phyloP scores from a whole-genome alignment of 2,113 vertebrate species.

The Gopherus flavomarginatus region DNA sequence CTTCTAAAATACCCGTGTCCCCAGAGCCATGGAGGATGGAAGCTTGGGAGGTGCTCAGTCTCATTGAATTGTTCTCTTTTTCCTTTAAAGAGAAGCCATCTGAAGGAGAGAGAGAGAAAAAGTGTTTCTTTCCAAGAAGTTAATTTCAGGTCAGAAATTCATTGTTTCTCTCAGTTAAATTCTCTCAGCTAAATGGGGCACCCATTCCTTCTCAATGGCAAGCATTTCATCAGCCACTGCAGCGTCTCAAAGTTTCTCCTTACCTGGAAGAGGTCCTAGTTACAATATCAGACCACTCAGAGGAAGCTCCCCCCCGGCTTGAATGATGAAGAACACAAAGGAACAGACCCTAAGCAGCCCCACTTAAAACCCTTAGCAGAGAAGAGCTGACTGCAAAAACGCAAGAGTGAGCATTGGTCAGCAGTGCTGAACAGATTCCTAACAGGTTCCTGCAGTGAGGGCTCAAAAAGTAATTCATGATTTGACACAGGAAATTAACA shows the following conservation, averaged over 20 bases:
- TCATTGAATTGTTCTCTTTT: no score
- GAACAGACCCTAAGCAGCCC: rapidly evolving
- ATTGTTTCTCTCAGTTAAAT: not conserved
- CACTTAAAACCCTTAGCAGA: not conserved
- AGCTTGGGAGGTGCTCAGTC: no score
- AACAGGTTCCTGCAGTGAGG: not conserved
- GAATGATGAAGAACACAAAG: not conserved
- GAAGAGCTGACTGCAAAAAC: not conserved
- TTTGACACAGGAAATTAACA: not conserved
- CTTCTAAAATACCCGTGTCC: no score
- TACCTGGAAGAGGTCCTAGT: no score
- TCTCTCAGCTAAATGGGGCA: no score
- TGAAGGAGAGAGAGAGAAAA: no score
- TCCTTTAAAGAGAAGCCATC: no score
- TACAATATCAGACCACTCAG: no score
- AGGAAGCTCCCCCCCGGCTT: not conserved
- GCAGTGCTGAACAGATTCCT: not conserved
- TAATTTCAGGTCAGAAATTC: not conserved
- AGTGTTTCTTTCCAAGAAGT: not conserved
- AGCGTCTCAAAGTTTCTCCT: no score
- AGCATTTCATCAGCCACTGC: no score
- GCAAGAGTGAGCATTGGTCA: not conserved
- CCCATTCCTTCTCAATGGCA: no score
- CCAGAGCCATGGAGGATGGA: no score
- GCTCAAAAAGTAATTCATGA: not conserved